phyloP scores from a whole-genome alignment of 1,140 invertebrate genomes.

The Contarinia nasturtii region DNA sequence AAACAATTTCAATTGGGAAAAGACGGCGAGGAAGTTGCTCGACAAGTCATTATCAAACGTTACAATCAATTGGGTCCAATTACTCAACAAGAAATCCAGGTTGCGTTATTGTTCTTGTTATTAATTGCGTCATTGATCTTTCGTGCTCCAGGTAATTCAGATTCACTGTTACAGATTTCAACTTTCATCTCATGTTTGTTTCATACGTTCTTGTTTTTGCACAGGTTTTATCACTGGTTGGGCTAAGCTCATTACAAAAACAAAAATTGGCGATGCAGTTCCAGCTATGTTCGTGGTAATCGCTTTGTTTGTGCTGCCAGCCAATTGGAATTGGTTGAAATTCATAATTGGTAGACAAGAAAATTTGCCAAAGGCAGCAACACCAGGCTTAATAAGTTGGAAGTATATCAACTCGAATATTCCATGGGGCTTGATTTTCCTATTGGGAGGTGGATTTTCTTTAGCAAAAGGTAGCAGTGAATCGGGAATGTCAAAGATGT shows the following conservation, averaged over 20 bases:
- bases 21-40: slow-evolving; percentile 38
- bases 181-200: slow-evolving; percentile 59
- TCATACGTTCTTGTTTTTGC: slow-evolving; percentile 66
- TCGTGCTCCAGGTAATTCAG: neutral
- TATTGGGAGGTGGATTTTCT: slow-evolving; percentile 18
- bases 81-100: slow-evolving; percentile 46
- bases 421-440: slow-evolving; percentile 49
- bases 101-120: neutral
- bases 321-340: slow-evolving; percentile 43
- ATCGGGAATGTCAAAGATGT: slow-evolving; percentile 5
- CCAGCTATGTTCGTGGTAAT: slow-evolving; percentile 53
- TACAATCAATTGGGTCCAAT: slow-evolving; percentile 54
- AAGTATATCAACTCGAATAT: slow-evolving; percentile 46
- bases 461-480: slow-evolving; percentile 6
- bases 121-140: slow-evolving; percentile 29
- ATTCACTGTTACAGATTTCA: slow-evolving; percentile 5
- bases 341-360: slow-evolving; percentile 27
- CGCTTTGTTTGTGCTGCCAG: slow-evolving; percentile 54
- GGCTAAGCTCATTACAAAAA: slow-evolving; percentile 39
- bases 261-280: slow-evolving; percentile 51
- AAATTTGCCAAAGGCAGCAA: slow-evolving; percentile 28
- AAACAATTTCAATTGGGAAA: slow-evolving; percentile 29
- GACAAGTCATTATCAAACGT: slow-evolving; percentile 40
- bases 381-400: slow-evolving; percentile 45
- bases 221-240: slow-evolving; percentile 66